A percentile compares a stretch with the other conserved stretches of the same genome.
These are phyloP conservation scores for Tillus elongatus DNA, from an alignment of 2,888 invertebrate genomes.

Conservation along the genomic window DNA sequence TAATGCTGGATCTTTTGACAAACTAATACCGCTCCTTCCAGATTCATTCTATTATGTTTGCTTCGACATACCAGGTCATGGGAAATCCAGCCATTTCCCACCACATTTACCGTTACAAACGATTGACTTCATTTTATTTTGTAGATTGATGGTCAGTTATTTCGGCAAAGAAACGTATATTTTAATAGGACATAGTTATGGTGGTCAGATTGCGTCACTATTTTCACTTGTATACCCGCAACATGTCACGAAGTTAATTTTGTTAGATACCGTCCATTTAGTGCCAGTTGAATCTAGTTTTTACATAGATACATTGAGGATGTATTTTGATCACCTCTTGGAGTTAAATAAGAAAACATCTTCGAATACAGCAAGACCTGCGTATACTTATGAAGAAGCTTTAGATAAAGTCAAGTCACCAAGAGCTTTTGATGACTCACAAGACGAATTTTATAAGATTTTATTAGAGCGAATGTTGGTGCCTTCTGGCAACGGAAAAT, in stretches of 20 bases:
- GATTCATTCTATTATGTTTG: constrained; percentile 40
- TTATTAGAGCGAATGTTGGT: constrained; percentile 44
- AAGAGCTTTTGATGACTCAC: constrained; percentile 36
- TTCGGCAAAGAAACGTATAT: constrained; percentile 32
- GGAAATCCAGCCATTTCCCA: constrained; percentile 49
- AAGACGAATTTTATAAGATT: constrained; percentile 41
- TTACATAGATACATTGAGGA: constrained; percentile 30
- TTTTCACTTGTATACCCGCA: constrained; percentile 41
- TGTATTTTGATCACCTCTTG: constrained; percentile 36
- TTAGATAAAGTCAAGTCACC: constrained; percentile 42
- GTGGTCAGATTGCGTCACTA: constrained; percentile 41
- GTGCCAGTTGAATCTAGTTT: constrained; percentile 23
- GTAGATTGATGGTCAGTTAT: constrained; percentile 29
- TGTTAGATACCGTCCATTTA: constrained; percentile 40
- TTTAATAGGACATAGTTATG: constrained; percentile 41
- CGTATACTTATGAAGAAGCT: constrained; percentile 43
- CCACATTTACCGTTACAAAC: constrained; percentile 33
- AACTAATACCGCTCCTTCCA: constrained; percentile 47
- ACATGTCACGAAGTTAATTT: constrained; percentile 39
- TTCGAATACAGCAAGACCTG: constrained; percentile 25
- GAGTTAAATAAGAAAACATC: constrained; percentile 29
- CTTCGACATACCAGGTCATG: constrained; percentile 54
- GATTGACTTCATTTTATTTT: constrained; percentile 40
- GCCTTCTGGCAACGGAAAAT: constrained; percentile 39
- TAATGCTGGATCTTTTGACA: constrained; percentile 51